Base-by-base conservation (phyloP, 2,113 vertebrate species). In the Bufo gargarizans region DNA sequence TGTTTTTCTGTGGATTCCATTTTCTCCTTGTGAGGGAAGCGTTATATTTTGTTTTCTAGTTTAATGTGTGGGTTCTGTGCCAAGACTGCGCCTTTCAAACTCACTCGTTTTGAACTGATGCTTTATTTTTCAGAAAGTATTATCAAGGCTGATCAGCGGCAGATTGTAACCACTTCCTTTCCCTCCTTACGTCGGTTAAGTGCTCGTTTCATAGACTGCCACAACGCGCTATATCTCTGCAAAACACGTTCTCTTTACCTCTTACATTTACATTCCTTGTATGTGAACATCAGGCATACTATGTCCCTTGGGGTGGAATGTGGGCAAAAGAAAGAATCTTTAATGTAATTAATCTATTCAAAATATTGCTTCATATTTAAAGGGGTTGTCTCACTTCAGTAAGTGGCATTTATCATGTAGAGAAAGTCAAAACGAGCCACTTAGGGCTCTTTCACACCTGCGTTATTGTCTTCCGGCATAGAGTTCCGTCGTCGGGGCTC, bases 121-220 rank as follows among this genome's bases (percentile, higher is more conserved):
- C 47, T 49, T 83, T n/a, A 72, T 33, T 72, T 14, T 72, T 12
- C 50, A 84, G 82, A 71, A 12, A 33, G 14, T 84, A 56, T 74
- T 72, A 84, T 67, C 65, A 17, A 43, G 82, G 12, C 20, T 84
- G 13, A 71, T 72, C 65, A 71, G 11, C 14, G 49, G 65, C 65
- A 53, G 82, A 69, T 84, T 71, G 82, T 72, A 84, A 84, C 82
- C 82, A 84, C 82, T 84, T 84, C 82, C 82, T 84, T 74, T 84
- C 55, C 78, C 56, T 81, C 55, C 77, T 20, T 59, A 45, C 33
- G 43, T 45, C 17, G 22, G 22, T 61, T 81, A 59, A 59, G 22
- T 81, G 55, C 78, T 81, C 77, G 43, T 80, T 80, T 80, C 77
- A 80, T 33, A 58, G 13, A 80, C 13, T 55, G 49, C 47, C 10